Base-by-base conservation (phyloP, 1,140 invertebrate genomes). In the Homarus americanus region DNA sequence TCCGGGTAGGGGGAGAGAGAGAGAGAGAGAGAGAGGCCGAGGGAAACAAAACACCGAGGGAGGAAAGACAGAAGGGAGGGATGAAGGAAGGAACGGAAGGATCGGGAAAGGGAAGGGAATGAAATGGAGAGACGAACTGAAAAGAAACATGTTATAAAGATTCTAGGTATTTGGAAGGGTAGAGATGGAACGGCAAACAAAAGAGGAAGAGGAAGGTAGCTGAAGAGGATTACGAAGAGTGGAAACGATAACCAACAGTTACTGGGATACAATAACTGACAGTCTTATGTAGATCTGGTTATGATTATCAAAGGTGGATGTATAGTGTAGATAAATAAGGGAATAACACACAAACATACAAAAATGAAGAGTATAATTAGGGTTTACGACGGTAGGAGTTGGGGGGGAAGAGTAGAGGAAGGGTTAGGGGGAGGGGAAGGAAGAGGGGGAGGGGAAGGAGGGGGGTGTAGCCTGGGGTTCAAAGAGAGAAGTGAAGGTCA, bases 401-500 rank as follows among this genome's bases (percentile, higher is more conserved):
- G 80, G 53, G 63, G 72, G 63, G 53, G 82, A 84, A 36, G 53
- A 53, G n/a, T 32, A n/a, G 34, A 20, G 36, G 58, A 73, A 34
- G 40, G 38, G 20, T 34, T 73, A 17, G 41, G 82, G 38, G 79
- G 24, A 36, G 38, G 69, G 44, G 49, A 49, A 4, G n/a, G n/a
- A 7, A n/a, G 44, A 41, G 17, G 12, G 40, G 69, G 38, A 41
- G 66, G 28, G 41, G 9, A 32, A 82, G 20, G 5, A 15, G 58
- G 49, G 3, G 20, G 53, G 10, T 24, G 12, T 49, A 17, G 83
- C 72, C 66, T 73, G 15, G 83, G 36, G 72, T 63, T 1, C 20
- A 49, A 40, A 75, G 72, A 69, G 49, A 85, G 38, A 73, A 15
- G 58, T 82, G 79, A 82, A 82, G 79, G 79, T 49, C 79, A 82